Evolutionary conservation across 2,797 vertebrate species (phyloP).

Genomic region (Aphelocoma californica): DNA sequence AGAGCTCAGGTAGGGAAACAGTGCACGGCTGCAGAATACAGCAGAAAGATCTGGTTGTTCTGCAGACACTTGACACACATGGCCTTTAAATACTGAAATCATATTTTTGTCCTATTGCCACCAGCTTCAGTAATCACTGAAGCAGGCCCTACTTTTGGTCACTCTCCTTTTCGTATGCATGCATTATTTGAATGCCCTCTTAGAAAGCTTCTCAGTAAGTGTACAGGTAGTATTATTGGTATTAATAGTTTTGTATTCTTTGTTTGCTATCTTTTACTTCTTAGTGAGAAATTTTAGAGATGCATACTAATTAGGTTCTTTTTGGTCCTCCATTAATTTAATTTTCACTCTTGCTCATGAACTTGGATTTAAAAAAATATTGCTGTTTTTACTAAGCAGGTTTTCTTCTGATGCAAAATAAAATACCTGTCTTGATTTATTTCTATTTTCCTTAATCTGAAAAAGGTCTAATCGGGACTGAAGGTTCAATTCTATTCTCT

Average conservation of each 20-base stretch:
- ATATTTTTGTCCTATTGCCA: not conserved
- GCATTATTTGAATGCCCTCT: not conserved
- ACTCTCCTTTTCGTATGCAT: not conserved
- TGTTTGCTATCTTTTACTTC: not conserved
- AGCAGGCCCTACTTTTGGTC: not conserved
- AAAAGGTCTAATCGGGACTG: not conserved
- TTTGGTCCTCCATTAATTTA: not conserved
- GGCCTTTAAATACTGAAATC: not conserved
- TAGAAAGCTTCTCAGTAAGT: not conserved
- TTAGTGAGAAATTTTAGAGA: not conserved
- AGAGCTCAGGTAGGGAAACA: not conserved
- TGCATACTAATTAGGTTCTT: not conserved
- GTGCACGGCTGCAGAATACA: fast-evolving
- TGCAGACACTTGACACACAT: not conserved
- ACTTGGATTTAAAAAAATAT: not conserved
- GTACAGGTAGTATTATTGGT: not conserved
- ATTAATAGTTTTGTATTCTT: not conserved
- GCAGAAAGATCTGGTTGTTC: not conserved
- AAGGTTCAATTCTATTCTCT: not conserved
- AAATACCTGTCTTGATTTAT: not conserved
- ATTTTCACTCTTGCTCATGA: not conserved
- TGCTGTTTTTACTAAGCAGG: not conserved
- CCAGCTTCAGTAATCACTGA: not conserved
- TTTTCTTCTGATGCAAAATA: not conserved
- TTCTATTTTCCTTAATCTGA: not conserved